Evolutionary conservation across 2,797 vertebrate species (phyloP).

Genomic region (Zalophus californianus): DNA sequence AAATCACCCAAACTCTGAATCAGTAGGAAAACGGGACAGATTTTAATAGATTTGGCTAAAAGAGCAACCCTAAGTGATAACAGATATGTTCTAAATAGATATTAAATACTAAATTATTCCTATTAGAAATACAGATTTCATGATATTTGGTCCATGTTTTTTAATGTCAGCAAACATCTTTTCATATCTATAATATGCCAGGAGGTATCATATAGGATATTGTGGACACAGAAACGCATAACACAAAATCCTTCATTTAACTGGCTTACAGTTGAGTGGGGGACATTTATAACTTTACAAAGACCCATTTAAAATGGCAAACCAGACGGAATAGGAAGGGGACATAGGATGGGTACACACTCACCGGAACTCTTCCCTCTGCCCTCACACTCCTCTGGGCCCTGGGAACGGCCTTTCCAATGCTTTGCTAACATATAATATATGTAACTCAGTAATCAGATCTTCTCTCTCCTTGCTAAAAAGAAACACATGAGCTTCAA

Average conservation of each 20-base stretch:
- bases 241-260: background rate
- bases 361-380: background rate
- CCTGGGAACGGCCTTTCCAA: background rate
- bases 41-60: slow-evolving; percentile 65
- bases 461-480: background rate
- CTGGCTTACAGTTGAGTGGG: background rate
- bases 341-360: fast-evolving
- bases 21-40: slow-evolving; percentile 48
- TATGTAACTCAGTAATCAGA: background rate
- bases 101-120: background rate
- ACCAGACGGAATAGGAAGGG: background rate
- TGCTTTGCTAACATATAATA: background rate
- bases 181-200: background rate
- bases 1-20: slow-evolving; percentile 68
- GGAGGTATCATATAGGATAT: background rate
- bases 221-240: background rate
- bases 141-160: background rate
- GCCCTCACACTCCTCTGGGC: background rate
- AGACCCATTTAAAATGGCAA: background rate
- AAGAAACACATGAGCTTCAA: background rate
- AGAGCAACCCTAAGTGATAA: slow-evolving; percentile 4
- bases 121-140: background rate
- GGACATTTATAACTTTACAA: background rate
- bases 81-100: background rate
- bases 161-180: background rate